Conservation (phyloP, 2,888 invertebrate species). For the Gibbula magus region DNA sequence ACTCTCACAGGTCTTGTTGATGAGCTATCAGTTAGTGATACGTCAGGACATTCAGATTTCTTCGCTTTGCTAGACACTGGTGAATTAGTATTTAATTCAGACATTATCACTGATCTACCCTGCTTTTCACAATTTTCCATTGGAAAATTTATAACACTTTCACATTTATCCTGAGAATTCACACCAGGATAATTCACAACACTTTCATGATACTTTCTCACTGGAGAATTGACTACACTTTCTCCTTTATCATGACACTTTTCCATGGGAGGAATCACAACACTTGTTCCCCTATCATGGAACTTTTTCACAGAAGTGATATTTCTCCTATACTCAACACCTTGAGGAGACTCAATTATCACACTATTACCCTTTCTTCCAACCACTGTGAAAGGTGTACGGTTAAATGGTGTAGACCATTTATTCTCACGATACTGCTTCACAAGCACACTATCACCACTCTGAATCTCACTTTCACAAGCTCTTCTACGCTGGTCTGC, state of each 20-base stretch:
- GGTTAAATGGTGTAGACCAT: not conserved
- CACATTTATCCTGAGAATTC: too few species aligned
- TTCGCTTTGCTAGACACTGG: too few species aligned
- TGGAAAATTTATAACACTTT: too few species aligned
- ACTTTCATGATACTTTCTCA: too few species aligned
- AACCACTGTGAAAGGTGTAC: not conserved
- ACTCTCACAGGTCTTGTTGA: not conserved
- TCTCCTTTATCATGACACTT: too few species aligned
- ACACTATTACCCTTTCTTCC: not conserved
- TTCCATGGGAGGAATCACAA: too few species aligned
- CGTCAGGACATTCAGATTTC: not conserved
- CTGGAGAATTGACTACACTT: too few species aligned
- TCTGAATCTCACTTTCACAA: not conserved
- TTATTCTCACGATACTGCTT: not conserved
- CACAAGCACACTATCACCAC: slow-evolving; percentile 24
- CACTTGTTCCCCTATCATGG: too few species aligned
- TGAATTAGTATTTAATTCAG: too few species aligned
- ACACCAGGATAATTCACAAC: too few species aligned
- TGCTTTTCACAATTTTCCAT: too few species aligned
- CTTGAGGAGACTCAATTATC: not conserved
- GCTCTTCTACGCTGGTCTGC: slow-evolving; percentile 27
- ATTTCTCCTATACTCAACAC: not conserved
- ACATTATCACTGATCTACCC: too few species aligned
- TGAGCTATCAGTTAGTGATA: not conserved
- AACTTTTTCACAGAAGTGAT: not conserved